Conservation (phyloP, 2,113 vertebrate genomes). For the Triplophysa tibetana region DNA sequence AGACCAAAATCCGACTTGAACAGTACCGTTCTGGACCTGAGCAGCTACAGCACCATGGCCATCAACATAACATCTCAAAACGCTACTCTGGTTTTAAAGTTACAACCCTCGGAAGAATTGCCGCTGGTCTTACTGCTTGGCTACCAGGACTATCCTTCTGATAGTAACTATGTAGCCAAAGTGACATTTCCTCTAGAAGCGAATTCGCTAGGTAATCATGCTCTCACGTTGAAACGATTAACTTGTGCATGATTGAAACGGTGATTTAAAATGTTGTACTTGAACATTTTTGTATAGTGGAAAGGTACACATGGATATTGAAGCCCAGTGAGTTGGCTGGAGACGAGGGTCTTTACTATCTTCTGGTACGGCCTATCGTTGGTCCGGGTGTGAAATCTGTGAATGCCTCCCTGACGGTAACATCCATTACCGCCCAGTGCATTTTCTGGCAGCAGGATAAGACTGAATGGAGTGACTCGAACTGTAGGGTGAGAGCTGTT, state of each 20-base stretch:
- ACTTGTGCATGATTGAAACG: neutral
- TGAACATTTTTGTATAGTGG: slow-evolving; percentile 68
- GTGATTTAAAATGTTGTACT: neutral
- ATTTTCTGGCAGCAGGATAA: slow-evolving; percentile 86
- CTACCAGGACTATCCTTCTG: slow-evolving; percentile 77
- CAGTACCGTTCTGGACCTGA: slow-evolving; percentile 77
- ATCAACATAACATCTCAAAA: slow-evolving; percentile 79
- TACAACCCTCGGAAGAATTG: slow-evolving; percentile 76
- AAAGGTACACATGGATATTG: slow-evolving; percentile 85
- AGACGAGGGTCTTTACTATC: slow-evolving; percentile 80
- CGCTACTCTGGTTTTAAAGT: slow-evolving; percentile 80
- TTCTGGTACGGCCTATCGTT: slow-evolving; percentile 75
- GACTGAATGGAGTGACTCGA: slow-evolving; percentile 80
- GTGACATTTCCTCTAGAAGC: slow-evolving; percentile 69
- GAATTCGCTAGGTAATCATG: slow-evolving; percentile 69
- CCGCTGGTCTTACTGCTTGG: slow-evolving; percentile 80
- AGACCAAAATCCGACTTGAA: slow-evolving; percentile 60
- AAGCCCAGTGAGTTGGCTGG: slow-evolving; percentile 75
- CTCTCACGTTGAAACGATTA: neutral
- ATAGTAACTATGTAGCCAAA: slow-evolving; percentile 75
- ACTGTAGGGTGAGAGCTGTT: slow-evolving; percentile 81
- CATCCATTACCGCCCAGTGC: slow-evolving; percentile 84
- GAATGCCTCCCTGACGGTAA: slow-evolving; percentile 75
- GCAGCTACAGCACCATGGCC: slow-evolving; percentile 76
- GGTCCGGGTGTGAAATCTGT: slow-evolving; percentile 70